A percentile compares a stretch with the other conserved stretches of the same genome.
Evolutionary conservation across 2,113 vertebrate genomes (phyloP).

Genomic region (Egretta garzetta): DNA sequence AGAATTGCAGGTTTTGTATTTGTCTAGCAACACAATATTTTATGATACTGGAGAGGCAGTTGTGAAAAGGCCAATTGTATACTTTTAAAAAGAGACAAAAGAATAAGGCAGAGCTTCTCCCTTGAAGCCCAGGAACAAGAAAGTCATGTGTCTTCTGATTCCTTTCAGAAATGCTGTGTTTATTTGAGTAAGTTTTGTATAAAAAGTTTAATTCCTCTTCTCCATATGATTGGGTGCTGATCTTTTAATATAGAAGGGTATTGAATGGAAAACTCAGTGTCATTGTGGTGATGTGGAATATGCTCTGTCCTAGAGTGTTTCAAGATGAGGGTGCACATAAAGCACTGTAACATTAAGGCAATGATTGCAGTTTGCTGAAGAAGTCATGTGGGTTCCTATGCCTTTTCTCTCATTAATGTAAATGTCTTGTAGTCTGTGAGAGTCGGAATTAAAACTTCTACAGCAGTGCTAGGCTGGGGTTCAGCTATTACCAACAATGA

Average conservation of each 20-base stretch:
- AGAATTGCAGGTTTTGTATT: background rate
- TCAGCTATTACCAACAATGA: background rate
- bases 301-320: background rate
- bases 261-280: background rate
- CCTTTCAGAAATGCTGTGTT: background rate
- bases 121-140: background rate
- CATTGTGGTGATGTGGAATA: background rate
- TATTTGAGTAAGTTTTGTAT: background rate
- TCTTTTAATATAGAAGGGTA: background rate
- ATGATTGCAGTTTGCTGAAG: background rate
- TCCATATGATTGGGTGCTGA: background rate
- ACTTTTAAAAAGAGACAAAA: background rate
- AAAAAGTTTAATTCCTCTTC: background rate
- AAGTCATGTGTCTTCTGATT: background rate
- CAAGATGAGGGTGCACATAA: background rate
- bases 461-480: background rate
- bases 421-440: background rate
- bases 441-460: background rate
- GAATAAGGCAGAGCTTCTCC: background rate
- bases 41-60: background rate
- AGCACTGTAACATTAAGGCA: background rate
- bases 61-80: background rate
- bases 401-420: background rate
- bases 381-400: background rate
- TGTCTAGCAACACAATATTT: background rate